Percentiles rank a stretch among this genome's conserved stretches.
Evolutionary conservation across 1,140 invertebrate species (phyloP).

Genomic region (Sycophila sp.): DNA sequence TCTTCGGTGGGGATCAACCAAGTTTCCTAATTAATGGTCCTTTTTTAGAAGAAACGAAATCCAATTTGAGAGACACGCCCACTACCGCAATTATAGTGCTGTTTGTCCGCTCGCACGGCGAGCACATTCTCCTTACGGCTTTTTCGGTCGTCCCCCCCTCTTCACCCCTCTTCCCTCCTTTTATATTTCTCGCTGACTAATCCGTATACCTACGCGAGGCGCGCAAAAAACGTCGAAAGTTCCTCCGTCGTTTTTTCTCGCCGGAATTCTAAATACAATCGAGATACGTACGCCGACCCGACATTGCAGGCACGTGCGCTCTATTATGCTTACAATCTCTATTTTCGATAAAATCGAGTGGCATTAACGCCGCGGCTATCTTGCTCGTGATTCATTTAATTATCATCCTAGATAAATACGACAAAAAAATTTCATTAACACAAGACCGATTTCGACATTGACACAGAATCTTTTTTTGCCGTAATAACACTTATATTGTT

Average conservation of each 20-base stretch:
- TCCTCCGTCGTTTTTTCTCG: neutral
- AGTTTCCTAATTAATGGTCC: slow-evolving; percentile 22
- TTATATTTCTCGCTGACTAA: slow-evolving; percentile 25
- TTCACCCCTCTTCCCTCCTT: neutral
- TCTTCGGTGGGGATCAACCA: neutral
- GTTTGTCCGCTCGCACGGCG: neutral
- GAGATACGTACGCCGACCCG: too few relatives aligned
- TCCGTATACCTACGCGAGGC: neutral
- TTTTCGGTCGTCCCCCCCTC: neutral
- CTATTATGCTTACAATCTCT: too few relatives aligned
- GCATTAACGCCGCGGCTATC: too few relatives aligned
- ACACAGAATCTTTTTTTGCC: too few relatives aligned
- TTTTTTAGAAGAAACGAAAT: slow-evolving; percentile 23
- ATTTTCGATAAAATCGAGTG: too few relatives aligned
- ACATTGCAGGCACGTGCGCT: too few relatives aligned
- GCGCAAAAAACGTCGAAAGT: neutral
- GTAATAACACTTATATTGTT: too few relatives aligned
- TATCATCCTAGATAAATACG: too few relatives aligned
- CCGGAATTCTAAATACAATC: too few relatives aligned
- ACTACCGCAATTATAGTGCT: neutral
- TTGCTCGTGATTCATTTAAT: too few relatives aligned
- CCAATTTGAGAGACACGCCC: slow-evolving; percentile 31
- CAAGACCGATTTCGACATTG: too few relatives aligned
- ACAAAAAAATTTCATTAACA: too few relatives aligned
- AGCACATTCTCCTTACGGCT: neutral